Conservation (phyloP, 2,888 invertebrate genomes). For the Drosophila nr. fundita region DNA sequence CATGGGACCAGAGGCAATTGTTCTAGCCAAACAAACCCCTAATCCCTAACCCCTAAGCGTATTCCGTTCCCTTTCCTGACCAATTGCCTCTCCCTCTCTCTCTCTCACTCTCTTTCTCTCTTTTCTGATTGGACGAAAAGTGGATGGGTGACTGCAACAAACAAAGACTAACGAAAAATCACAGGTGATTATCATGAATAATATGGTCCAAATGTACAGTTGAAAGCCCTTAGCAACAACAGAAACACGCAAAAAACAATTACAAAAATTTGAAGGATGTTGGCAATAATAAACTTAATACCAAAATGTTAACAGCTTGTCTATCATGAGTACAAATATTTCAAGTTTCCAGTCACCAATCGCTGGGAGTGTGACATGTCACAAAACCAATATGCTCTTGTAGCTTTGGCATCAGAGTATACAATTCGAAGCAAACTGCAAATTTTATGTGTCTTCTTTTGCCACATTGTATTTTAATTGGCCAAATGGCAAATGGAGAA, state of each 20-base stretch:
- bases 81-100: too few relatives aligned
- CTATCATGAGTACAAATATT: neutral
- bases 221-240: neutral
- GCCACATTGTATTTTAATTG: neutral
- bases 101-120: neutral
- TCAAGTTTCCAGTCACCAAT: neutral
- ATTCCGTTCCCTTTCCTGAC: neutral
- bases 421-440: neutral
- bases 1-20: constrained; percentile 30
- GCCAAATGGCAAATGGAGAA: too few relatives aligned
- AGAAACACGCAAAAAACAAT: neutral
- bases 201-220: neutral
- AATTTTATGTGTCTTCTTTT: too few relatives aligned
- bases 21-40: neutral
- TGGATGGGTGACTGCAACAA: too few relatives aligned
- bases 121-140: neutral
- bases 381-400: neutral
- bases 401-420: neutral
- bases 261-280: neutral
- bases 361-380: neutral
- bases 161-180: neutral
- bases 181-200: neutral
- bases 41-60: neutral
- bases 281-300: neutral
- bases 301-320: neutral